Base-by-base conservation (phyloP, 2,888 invertebrate species). In the Ryuthela nishihirai region DNA sequence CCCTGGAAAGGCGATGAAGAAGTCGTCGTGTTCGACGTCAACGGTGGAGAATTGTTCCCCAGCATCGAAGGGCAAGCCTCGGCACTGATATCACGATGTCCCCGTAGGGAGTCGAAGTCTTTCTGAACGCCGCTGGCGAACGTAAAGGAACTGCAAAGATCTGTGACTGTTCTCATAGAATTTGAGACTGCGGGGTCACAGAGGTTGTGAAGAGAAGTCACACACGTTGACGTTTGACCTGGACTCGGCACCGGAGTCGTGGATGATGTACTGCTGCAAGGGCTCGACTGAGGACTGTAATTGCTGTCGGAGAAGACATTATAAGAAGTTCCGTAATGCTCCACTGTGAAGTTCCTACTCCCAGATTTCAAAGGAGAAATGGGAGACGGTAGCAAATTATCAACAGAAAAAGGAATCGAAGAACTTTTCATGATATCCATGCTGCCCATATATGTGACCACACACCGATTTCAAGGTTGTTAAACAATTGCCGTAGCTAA, bases 201-300 rank as follows among this genome's bases (percentile, higher is more conserved):
- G 18, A 56, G 46, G 17, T 50, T 56, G 36, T 46, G 50, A 1
- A 42, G 23, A 5, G 36, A n/a, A n/a, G n/a, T n/a, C n/a, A n/a
- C n/a, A n/a, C n/a, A n/a, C n/a, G n/a, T n/a, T n/a, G n/a, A n/a
- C n/a, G n/a, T n/a, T n/a, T 40, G 29, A 2, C 21, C 18, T 7
- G 50, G 46, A 29, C 35, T 50, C 4, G 56, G 41, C 6, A 39
- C 23, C 21, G 54, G 54, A 32, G 40, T 49, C 4, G 47, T 24
- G 35, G 10, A 38, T 3, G 56, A 50, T 5, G 35, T 29, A 4
- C 26, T 26, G 32, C 46, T 50, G 4, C 42, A 23, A 0, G 50
- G 50, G 21, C 56, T 56, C 42, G 56, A 50, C 1, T 50, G 52
- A 1, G 56, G 56, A 38, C 56, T 56, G 46, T 56, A 56, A 34